Evolutionary conservation across 2,113 vertebrate species (phyloP), one percentile per base, ranked within the genome.

Genomic region (Erinaceus europaeus): DNA sequence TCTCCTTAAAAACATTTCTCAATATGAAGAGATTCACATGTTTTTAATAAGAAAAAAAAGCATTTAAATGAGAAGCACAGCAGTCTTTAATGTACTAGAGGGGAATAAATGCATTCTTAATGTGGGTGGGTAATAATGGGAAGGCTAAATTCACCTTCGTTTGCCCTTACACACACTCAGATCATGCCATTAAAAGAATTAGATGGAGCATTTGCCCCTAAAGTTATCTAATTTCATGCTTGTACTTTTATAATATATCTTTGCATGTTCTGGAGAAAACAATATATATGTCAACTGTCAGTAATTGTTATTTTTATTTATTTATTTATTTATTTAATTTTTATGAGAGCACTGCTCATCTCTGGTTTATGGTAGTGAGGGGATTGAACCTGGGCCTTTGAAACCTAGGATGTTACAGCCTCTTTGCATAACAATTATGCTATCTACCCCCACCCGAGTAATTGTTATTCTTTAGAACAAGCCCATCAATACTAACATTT

Each of bases 131-230:
- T 77, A 91, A 81, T 93, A 92, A 90, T 91, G 82, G 80, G 86
- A 74, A 78, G 87, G 91, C 74, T 80, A 91, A 93, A 84, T 93
- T 90, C 90, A 90, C 90, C 91, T 97, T 95, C 92, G 82, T 94
- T 89, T 91, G 94, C 87, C 94, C 84, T 93, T 84, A 87, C 34
- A 69, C 44, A 88, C 64, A 86, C 20, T 25, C 36, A 53, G 73
- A 94, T 91, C 23, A 95, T 94, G 91, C 86, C 62, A 68, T 20
- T 93, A 92, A 91, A 94, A 94, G 87, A 96, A 92, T 17, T 57
- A 81, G 77, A 92, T 46, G 75, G 89, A 87, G 48, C 0, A n/a
- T 93, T 89, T 65, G 27, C 32, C 76, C 83, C n/a, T 67, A 94
- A 78, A 93, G n/a, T 67, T 91, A 46, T 84, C 65, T 53, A 75